Conservation (phyloP, 1,140 invertebrate species). For the Sycophaga agraensis region DNA sequence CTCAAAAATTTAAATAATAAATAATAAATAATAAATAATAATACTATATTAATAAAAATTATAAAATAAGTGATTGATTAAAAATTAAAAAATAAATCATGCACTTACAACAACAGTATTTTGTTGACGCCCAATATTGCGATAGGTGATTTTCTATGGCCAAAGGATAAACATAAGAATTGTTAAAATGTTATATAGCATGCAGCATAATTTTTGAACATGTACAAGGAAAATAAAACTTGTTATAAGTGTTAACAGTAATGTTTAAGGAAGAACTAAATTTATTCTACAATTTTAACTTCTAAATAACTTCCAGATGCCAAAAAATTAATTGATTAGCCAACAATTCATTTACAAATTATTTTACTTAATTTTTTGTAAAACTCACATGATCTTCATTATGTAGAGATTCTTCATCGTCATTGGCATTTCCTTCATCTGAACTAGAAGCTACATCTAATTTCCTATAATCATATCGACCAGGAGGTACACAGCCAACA, state of each 20-base stretch:
- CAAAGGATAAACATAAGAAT: conserved; percentile 42
- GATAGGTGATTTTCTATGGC: conserved; percentile 52
- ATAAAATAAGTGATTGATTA: neutral
- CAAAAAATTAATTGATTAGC: no score
- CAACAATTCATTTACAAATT: no score
- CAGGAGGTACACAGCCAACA: conserved; percentile 64
- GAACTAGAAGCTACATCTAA: conserved; percentile 44
- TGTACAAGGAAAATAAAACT: conserved; percentile 27
- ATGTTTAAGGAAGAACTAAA: neutral
- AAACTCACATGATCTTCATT: conserved; percentile 48
- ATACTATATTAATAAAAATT: no score
- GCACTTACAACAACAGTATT: conserved; percentile 57
- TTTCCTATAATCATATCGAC: conserved; percentile 44
- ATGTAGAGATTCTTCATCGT: conserved; percentile 33
- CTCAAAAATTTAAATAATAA: no score
- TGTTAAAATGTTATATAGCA: conserved; percentile 38
- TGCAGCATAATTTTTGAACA: conserved; percentile 11
- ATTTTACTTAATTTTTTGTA: neutral
- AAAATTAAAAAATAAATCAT: conserved; percentile 42
- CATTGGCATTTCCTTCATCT: conserved; percentile 41
- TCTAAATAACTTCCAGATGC: no score
- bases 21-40: no score
- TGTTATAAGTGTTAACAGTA: neutral
- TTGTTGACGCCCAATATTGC: conserved; percentile 47
- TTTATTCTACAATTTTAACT: no score